Evolutionary conservation across 2,888 invertebrate species (phyloP), one percentile per base, ranked within the genome.

Genomic region (Dasypolia templi): DNA sequence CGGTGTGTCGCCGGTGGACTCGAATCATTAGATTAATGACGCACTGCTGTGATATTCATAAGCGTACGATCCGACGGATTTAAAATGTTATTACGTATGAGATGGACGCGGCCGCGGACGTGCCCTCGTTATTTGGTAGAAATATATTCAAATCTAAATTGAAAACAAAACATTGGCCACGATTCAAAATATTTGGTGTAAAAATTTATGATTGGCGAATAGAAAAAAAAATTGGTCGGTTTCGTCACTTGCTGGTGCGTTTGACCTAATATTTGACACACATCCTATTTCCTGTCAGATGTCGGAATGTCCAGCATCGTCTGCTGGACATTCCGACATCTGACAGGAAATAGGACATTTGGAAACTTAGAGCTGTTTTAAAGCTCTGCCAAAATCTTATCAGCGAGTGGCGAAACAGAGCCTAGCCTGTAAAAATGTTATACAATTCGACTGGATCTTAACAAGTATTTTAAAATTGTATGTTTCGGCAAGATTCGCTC

Each of bases 11-110:
- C 64, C 63, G 44, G 74, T 51, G 58, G 56, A 88, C 92, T 94
- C 93, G 92, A 93, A 93, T 92, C 91, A 92, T 91, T 94, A 94
- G 93, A 86, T 92, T 93, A 92, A 92, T 90, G 90, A 90, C 91
- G 93, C 91, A 92, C 91, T 92, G 93, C 95, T 95, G 95, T 95
- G 95, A 95, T 95, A 95, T 93, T 91, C 90, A 90, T 90, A 91
- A 92, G 91, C 91, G 91, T 89, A 91, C 88, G 88, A 89, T 90
- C 90, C 89, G 90, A 90, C 86, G 87, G 87, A 89, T 89, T 90
- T 88, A 88, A 88, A 90, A 90, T 83, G 88, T 89, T 84, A 75
- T 65, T 81, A 77, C 75, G 84, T 88, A 83, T 82, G 83, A 72
- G 64, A 76, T 72, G 75, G 72, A 62, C 79, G 83, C 79, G 81